Percentiles rank a stretch among this genome's conserved stretches.
Evolutionary conservation across 2,113 vertebrate species (phyloP).

Genomic region (Trochalopteron elliotii): DNA sequence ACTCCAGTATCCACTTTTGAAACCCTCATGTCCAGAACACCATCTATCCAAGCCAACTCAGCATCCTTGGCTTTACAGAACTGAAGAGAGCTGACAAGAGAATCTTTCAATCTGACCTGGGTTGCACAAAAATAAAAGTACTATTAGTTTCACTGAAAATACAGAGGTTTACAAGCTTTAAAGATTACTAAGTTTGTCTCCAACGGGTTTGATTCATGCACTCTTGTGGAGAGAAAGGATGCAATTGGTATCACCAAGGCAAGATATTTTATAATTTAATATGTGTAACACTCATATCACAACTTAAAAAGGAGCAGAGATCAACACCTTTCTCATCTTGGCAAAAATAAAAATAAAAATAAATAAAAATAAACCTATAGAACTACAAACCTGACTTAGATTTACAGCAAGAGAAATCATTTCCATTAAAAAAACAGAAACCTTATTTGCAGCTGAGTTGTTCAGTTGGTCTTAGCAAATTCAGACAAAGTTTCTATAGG

Average conservation of each 20-base stretch:
- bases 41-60: constrained; percentile 96
- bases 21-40: constrained; percentile 96
- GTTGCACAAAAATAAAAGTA: background rate
- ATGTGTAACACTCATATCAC: background rate
- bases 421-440: background rate
- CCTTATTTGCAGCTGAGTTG: background rate
- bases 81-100: constrained; percentile 96
- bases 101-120: constrained; percentile 96
- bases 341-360: background rate
- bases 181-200: background rate
- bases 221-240: background rate
- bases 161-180: background rate
- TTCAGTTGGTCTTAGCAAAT: background rate
- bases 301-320: background rate
- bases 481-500: background rate
- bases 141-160: background rate
- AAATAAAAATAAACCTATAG: background rate
- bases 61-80: constrained; percentile 98
- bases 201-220: background rate
- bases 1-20: constrained; percentile 97
- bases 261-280: background rate
- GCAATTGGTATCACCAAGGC: background rate
- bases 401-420: background rate
- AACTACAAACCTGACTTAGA: background rate
- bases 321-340: background rate